Evolutionary conservation across 2,113 vertebrate species (phyloP).

Genomic region (Brachypodius melanocephalos): DNA sequence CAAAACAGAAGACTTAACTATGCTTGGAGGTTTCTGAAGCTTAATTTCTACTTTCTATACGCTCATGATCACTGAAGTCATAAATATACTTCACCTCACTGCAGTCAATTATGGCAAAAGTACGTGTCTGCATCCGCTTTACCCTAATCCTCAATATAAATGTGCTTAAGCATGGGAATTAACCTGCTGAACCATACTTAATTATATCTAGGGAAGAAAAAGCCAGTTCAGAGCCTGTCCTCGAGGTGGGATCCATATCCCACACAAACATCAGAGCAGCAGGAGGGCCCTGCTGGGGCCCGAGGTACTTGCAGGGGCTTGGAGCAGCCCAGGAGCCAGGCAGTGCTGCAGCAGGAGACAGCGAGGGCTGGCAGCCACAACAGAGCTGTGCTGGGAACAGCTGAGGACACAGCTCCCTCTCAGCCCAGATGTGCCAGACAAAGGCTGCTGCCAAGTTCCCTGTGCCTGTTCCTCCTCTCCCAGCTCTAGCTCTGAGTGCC

Average conservation of each 20-base stretch:
- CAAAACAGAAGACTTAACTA: background rate
- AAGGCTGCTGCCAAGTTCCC: background rate
- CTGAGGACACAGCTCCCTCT: background rate
- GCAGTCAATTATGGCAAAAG: background rate
- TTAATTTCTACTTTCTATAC: background rate
- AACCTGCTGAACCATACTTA: background rate
- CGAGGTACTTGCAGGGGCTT: no score
- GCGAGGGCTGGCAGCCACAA: background rate
- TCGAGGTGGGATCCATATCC: background rate
- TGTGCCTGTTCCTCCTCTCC: background rate
- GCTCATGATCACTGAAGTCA: background rate
- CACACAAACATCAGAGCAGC: accelerated
- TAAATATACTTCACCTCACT: background rate
- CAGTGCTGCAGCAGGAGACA: background rate
- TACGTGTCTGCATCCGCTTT: background rate
- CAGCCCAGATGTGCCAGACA: background rate
- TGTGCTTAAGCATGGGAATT: background rate
- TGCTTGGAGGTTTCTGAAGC: background rate
- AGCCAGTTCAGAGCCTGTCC: background rate
- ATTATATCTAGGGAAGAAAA: background rate
- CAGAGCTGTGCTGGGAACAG: background rate
- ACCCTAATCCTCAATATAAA: background rate
- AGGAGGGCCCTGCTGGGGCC: background rate
- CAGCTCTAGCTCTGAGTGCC: background rate
- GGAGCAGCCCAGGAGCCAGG: background rate